Evolutionary conservation across 2,113 vertebrate genomes (phyloP).

Genomic region (Myrmophylax atrothorax): DNA sequence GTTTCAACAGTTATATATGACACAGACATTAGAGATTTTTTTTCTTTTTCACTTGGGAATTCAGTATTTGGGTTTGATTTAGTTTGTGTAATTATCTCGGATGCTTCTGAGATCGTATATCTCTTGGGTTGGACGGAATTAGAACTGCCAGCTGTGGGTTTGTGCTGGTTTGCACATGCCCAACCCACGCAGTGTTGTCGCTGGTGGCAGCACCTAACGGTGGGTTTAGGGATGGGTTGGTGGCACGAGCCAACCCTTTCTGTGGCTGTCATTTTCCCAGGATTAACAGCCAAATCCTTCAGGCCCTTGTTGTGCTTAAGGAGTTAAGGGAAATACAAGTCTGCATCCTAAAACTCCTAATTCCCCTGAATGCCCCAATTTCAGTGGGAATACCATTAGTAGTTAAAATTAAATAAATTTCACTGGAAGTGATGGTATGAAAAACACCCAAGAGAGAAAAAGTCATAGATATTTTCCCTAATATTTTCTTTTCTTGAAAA

Average conservation of each 20-base stretch:
- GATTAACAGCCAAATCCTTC: neutral
- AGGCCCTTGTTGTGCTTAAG: neutral
- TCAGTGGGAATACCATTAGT: neutral
- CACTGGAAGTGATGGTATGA: neutral
- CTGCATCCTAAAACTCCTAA: neutral
- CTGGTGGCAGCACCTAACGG: constrained; percentile 4
- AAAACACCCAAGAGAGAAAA: neutral
- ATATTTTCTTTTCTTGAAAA: neutral
- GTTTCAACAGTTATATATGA: neutral
- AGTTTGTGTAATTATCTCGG: neutral
- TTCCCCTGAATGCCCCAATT: neutral
- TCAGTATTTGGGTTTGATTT: constrained; percentile 40
- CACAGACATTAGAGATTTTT: neutral
- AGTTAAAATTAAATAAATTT: neutral
- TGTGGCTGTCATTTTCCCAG: neutral
- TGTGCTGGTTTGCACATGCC: constrained; percentile 11
- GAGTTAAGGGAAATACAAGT: neutral
- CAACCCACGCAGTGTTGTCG: constrained; percentile 1
- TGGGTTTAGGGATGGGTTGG: neutral
- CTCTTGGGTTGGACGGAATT: neutral
- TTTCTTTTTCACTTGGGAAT: neutral
- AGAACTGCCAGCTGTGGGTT: constrained; percentile 33
- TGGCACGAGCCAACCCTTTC: neutral
- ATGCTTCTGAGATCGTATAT: neutral
- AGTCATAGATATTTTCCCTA: neutral